Conservation (phyloP, 1,140 invertebrate genomes). For the Aphis gossypii region DNA sequence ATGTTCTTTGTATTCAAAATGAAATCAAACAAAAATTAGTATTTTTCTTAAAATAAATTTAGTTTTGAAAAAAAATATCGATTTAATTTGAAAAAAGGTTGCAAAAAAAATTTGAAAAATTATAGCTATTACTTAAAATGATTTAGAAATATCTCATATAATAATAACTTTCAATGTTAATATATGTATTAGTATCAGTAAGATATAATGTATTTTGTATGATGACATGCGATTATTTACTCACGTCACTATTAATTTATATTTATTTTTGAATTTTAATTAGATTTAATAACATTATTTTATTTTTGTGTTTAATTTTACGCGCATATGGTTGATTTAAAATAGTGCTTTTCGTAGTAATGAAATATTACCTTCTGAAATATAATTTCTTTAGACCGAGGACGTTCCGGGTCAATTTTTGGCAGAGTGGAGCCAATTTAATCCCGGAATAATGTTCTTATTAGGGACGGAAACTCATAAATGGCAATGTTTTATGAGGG, state of each 20-base stretch:
- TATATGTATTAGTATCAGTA: neutral
- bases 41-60: neutral
- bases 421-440: neutral
- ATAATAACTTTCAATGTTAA: no score
- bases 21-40: neutral
- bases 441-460: constrained; percentile 34
- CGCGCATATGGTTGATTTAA: neutral
- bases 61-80: neutral
- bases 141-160: no score
- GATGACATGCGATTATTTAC: neutral
- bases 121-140: neutral
- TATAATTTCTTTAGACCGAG: neutral
- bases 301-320: constrained; percentile 20
- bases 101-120: neutral
- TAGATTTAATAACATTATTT: neutral
- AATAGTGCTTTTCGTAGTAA: neutral
- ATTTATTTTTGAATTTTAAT: neutral
- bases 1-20: neutral
- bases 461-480: constrained; percentile 52
- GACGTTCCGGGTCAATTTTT: constrained; percentile 16
- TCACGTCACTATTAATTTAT: neutral
- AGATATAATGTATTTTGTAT: neutral
- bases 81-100: neutral
- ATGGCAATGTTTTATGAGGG: constrained; percentile 47
- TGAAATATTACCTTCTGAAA: constrained; percentile 16